Evolutionary conservation across 2,888 invertebrate species (phyloP).

Genomic region (Leuctra nigra): DNA sequence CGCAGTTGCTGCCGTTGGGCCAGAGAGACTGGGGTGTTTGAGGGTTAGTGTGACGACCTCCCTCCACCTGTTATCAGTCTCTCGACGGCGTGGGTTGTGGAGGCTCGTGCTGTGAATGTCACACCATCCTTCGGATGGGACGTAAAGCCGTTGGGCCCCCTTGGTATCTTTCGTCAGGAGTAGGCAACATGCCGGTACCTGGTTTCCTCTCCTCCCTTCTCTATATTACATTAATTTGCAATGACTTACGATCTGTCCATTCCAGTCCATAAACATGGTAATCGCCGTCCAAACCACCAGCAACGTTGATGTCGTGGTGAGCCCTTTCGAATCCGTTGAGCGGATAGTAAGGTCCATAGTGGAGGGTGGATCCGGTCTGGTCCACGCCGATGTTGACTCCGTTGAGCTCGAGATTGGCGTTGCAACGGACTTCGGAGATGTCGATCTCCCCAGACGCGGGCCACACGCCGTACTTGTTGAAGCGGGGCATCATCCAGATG

Average conservation of each 20-base stretch:
- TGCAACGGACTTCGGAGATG: conserved; percentile 59
- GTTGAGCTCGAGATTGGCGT: conserved; percentile 40
- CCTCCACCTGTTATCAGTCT: too few species aligned
- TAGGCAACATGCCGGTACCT: too few species aligned
- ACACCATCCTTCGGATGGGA: too few species aligned
- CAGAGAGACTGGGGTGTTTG: too few species aligned
- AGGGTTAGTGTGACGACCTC: too few species aligned
- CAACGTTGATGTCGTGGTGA: conserved; percentile 39
- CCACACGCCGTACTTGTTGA: conserved; percentile 58
- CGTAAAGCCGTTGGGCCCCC: too few species aligned
- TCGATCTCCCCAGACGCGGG: conserved; percentile 68
- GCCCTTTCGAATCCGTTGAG: conserved; percentile 49
- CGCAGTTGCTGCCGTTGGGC: too few species aligned
- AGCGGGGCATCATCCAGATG: conserved; percentile 62
- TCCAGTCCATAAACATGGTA: conserved; percentile 60
- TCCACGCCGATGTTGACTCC: conserved; percentile 33
- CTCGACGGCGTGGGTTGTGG: too few species aligned
- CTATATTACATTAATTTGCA: too few species aligned
- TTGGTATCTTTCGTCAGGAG: too few species aligned
- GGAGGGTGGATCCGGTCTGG: conserved; percentile 47
- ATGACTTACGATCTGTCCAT: conserved; percentile 50
- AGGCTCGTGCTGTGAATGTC: too few species aligned
- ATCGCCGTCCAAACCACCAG: conserved; percentile 40
- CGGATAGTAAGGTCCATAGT: conserved; percentile 56
- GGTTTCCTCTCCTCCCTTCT: too few species aligned